These are phyloP conservation scores for Listrodromus nycthemerus DNA, from an alignment of 2,888 invertebrate genomes.

Conservation along the genomic window DNA sequence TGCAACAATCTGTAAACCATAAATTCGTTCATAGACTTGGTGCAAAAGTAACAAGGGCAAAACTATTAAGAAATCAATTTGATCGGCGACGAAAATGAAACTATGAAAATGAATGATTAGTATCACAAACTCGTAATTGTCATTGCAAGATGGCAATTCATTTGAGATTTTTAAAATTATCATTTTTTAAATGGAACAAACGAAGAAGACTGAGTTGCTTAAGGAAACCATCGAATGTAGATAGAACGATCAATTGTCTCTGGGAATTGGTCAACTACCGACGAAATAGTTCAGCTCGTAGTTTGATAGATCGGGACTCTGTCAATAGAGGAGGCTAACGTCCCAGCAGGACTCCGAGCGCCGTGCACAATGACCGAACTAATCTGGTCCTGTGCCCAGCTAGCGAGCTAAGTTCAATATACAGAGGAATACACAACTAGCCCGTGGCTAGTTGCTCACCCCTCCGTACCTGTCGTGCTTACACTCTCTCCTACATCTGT, in stretches of 20 bases:
- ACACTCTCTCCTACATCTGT: conserved; percentile 40
- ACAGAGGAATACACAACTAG: conserved; percentile 76
- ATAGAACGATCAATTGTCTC: conserved; percentile 45
- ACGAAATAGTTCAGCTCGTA: neutral
- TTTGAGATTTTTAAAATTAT: neutral
- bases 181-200: neutral
- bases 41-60: no score
- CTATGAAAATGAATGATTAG: neutral
- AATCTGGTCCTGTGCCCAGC: conserved; percentile 78
- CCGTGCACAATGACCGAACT: conserved; percentile 79
- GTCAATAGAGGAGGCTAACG: conserved; percentile 15
- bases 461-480: conserved; percentile 45
- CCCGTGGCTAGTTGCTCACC: conserved; percentile 69
- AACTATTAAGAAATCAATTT: neutral
- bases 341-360: conserved; percentile 32
- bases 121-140: neutral
- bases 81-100: neutral
- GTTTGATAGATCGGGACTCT: conserved; percentile 24
- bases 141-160: neutral
- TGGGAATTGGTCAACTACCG: conserved; percentile 27
- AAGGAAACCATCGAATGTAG: neutral
- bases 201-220: neutral
- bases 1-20: neutral
- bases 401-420: conserved; percentile 79
- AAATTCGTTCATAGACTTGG: neutral